Evolutionary conservation across 2,888 invertebrate genomes (phyloP), one percentile per base, ranked within the genome.

Genomic region (Sarcophaga subvicina): DNA sequence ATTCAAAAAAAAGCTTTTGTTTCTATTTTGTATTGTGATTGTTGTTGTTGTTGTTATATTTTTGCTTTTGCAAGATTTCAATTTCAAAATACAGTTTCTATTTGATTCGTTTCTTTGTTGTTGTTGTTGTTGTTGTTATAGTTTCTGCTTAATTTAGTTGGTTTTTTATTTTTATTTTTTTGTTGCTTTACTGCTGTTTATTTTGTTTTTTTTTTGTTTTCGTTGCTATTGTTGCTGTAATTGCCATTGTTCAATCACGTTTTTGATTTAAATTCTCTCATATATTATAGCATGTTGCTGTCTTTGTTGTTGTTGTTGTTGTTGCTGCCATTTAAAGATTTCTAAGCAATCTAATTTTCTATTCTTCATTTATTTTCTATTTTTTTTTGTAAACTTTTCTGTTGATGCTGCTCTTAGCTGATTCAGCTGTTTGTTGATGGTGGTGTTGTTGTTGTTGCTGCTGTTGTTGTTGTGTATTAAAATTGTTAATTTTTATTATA

Each of bases 231-330:
- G 83, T 77, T 75, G 11, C 45, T 64, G 80, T 78, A 86, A 86
- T 86, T 86, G 80, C 83, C 78, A 75, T 87, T 84, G 83, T 84
- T 87, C 81, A 87, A 84, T 87, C 87, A 87, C 87, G 87, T 84
- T 87, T 87, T 87, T 76, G 78, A 81, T 81, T 87, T 73, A 67
- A 75, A 79, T 87, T 87, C 78, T 87, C 69, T 75, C 75, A 79
- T 70, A 80, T 83, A 14, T 12, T 54, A 54, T 12, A 54, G 54
- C 17, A 17, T 54, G 54, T 54, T 12, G 54, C 54, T 37, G 37
- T 37, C 37, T 37, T 37, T 79, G 60, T 75, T 54, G 54, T n/a
- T 22, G 49, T 63, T 76, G 63, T 45, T 69, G 37, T 12, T 67
- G 69, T 78, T 66, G 62, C 75, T 83, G 82, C 67, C 59, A 37